Conservation (phyloP, 2,113 vertebrate genomes). For the Aix galericulata region DNA sequence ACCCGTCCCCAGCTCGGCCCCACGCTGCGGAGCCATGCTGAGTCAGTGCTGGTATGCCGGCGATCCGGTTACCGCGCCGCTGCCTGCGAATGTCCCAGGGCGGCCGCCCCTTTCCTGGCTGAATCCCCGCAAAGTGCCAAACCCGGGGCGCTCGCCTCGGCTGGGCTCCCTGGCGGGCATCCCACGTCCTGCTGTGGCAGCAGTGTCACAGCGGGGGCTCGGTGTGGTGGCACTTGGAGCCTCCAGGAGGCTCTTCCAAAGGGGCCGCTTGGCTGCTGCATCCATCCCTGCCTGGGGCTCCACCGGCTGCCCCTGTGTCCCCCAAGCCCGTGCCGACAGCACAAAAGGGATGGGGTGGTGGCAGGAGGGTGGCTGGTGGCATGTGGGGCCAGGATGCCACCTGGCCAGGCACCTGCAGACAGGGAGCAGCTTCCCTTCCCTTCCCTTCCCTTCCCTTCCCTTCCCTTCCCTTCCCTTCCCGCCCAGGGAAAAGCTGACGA, state of each 20-base stretch:
- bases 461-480: too few relatives aligned
- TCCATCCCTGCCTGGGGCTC: background rate
- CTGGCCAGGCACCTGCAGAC: background rate
- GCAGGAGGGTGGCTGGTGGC: background rate
- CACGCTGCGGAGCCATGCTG: background rate
- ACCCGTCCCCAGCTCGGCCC: background rate
- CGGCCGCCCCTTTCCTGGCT: rapidly evolving
- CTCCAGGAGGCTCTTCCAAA: background rate
- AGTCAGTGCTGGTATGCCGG: constrained; percentile 55
- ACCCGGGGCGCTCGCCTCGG: rapidly evolving
- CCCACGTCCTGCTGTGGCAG: rapidly evolving
- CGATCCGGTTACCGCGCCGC: constrained; percentile 13
- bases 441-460: too few relatives aligned
- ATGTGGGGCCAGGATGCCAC: background rate
- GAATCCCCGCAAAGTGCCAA: background rate
- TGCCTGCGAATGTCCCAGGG: rapidly evolving
- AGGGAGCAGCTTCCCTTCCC: background rate
- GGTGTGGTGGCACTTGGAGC: background rate
- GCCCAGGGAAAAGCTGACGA: background rate
- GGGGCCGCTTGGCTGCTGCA: background rate
- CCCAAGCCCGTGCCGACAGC: background rate
- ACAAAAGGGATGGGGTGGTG: background rate
- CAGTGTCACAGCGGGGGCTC: background rate
- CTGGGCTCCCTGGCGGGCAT: rapidly evolving
- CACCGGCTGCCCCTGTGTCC: background rate